phyloP scores from a whole-genome alignment of 2,888 invertebrate species.

The Drosophila buzzatii region DNA sequence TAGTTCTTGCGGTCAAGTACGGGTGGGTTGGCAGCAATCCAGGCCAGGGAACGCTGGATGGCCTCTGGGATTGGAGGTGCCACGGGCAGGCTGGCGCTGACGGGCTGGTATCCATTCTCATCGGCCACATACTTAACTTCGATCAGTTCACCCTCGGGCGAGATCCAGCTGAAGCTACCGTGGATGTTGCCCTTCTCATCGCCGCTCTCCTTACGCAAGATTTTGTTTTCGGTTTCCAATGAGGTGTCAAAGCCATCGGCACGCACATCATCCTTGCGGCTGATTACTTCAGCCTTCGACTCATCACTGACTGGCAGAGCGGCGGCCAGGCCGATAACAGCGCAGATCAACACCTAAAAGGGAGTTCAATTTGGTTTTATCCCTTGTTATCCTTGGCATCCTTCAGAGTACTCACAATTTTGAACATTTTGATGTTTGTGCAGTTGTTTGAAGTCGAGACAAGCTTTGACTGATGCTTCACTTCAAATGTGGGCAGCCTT shows the following conservation, averaged over 20 bases:
- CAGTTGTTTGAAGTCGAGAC: slow-evolving; percentile 41
- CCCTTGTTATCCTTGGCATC: background rate
- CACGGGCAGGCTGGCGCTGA: slow-evolving; percentile 58
- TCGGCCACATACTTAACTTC: slow-evolving; percentile 74
- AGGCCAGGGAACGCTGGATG: slow-evolving; percentile 56
- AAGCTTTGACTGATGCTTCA: slow-evolving; percentile 64
- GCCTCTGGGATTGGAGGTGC: slow-evolving; percentile 66
- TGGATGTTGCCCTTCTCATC: slow-evolving; percentile 73
- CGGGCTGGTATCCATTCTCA: slow-evolving; percentile 78
- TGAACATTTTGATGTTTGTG: slow-evolving; percentile 64
- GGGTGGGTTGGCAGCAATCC: slow-evolving; percentile 51
- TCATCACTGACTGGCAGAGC: slow-evolving; percentile 55
- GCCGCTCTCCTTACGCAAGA: slow-evolving; percentile 46
- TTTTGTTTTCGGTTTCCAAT: slow-evolving; percentile 59
- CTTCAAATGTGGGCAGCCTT: slow-evolving; percentile 27
- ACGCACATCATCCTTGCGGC: slow-evolving; percentile 62
- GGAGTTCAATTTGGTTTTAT: background rate
- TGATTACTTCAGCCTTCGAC: slow-evolving; percentile 54
- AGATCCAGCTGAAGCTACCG: slow-evolving; percentile 64
- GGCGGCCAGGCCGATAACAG: slow-evolving; percentile 57
- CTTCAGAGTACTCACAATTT: slow-evolving; percentile 53
- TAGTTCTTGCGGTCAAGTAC: background rate
- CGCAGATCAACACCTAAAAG: slow-evolving; percentile 63
- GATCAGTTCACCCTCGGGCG: slow-evolving; percentile 76
- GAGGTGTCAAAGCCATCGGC: slow-evolving; percentile 69